These are phyloP conservation scores for Amblyraja radiata DNA, from an alignment of 2,797 vertebrate species.

Conservation along the genomic window DNA sequence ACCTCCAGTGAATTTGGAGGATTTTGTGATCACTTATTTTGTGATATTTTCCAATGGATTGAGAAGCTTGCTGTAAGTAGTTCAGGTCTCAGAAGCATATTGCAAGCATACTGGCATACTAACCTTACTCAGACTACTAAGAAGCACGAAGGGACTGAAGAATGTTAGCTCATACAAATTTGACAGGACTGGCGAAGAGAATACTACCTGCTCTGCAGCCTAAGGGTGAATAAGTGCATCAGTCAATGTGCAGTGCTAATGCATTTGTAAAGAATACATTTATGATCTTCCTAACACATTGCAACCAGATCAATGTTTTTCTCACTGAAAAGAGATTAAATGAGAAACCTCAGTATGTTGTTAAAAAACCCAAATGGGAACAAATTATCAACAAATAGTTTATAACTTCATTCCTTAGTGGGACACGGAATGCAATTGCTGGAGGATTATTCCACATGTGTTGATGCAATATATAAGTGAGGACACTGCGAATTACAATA, in stretches of 20 bases:
- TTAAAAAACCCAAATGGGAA: slow-evolving; percentile 10
- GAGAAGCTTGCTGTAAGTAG: too few relatives aligned
- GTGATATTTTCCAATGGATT: too few relatives aligned
- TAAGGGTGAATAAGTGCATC: not conserved
- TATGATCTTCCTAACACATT: not conserved
- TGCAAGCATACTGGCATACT: too few relatives aligned
- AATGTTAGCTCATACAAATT: not conserved
- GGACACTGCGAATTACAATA: not conserved
- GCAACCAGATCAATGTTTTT: slow-evolving; percentile 23
- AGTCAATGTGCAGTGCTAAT: not conserved
- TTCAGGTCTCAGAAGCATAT: too few relatives aligned
- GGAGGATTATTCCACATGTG: not conserved
- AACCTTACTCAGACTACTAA: not conserved
- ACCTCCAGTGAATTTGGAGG: too few relatives aligned
- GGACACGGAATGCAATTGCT: not conserved
- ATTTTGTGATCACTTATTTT: too few relatives aligned
- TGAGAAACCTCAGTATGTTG: not conserved
- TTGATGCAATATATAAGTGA: slow-evolving; percentile 10
- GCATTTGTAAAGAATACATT: not conserved
- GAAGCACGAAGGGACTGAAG: not conserved
- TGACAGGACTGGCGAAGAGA: not conserved
- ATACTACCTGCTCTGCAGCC: not conserved
- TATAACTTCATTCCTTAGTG: slow-evolving; percentile 6
- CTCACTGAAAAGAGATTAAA: not conserved
- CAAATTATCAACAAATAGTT: slow-evolving; percentile 18